A percentile compares a stretch with the other conserved stretches of the same genome.
These are phyloP conservation scores for Cyprinus carpio DNA, from an alignment of 2,113 vertebrate genomes.

Conservation along the genomic window DNA sequence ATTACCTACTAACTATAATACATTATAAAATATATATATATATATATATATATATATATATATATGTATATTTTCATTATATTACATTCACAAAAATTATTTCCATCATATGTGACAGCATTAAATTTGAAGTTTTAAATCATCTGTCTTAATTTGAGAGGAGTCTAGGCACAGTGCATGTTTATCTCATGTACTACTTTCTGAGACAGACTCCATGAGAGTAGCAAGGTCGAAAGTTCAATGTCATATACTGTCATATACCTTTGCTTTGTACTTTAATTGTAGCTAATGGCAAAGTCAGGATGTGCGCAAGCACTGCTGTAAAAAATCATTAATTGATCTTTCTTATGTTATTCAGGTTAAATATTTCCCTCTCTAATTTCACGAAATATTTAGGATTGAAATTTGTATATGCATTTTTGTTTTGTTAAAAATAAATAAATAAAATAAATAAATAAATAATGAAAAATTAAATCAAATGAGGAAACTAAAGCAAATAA, in stretches of 20 bases:
- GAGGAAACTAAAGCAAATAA: neutral
- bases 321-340: slow-evolving; percentile 30
- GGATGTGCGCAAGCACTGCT: neutral
- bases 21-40: neutral
- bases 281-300: slow-evolving; percentile 51
- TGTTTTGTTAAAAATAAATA: slow-evolving; percentile 5
- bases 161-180: neutral
- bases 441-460: too few species aligned
- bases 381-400: neutral
- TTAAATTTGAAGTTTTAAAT: neutral
- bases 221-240: slow-evolving; percentile 29
- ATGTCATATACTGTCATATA: slow-evolving; percentile 38
- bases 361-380: neutral
- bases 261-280: slow-evolving; percentile 43
- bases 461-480: neutral
- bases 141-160: neutral
- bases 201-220: neutral
- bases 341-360: neutral
- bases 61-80: neutral
- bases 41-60: too few species aligned
- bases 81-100: neutral
- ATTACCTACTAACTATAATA: neutral
- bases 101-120: neutral
- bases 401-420: neutral
- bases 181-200: neutral